Conservation (phyloP, 2,888 invertebrate species). For the Rhodophaea formosa region DNA sequence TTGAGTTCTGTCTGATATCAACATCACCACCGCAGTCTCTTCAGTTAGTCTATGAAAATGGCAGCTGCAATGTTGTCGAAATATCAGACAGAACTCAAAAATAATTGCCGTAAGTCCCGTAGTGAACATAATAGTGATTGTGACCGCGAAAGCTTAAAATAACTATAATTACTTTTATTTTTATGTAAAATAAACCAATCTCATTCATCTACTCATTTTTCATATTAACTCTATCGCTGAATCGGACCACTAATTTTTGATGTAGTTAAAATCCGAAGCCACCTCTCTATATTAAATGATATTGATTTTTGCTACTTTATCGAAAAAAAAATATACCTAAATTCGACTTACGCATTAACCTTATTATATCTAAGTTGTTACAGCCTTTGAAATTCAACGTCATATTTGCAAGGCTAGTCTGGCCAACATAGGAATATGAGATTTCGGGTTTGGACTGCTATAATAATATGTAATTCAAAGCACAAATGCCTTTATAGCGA, state of each 20-base stretch:
- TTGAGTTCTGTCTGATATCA: too few relatives aligned
- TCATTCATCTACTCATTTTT: neutral
- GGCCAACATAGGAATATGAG: neutral
- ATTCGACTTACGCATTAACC: too few relatives aligned
- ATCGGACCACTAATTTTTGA: neutral
- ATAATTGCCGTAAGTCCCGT: too few relatives aligned
- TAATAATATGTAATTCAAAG: neutral
- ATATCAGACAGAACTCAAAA: too few relatives aligned
- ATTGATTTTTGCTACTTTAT: too few relatives aligned
- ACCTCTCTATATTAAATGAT: neutral
- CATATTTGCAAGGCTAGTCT: neutral
- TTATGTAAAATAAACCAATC: neutral
- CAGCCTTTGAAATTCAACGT: neutral
- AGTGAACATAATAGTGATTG: too few relatives aligned
- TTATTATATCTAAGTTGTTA: too few relatives aligned
- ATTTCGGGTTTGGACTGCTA: neutral
- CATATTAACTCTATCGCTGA: neutral
- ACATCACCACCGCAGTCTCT: too few relatives aligned
- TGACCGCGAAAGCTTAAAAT: too few relatives aligned
- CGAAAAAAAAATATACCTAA: too few relatives aligned
- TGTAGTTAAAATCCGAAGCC: neutral
- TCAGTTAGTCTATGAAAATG: too few relatives aligned
- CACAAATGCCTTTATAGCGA: slow-evolving; percentile 1
- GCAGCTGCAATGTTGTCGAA: too few relatives aligned
- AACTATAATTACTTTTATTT: neutral